phyloP scores from a whole-genome alignment of 92 coral and sea anemone genomes.

The Porites lobata region DNA sequence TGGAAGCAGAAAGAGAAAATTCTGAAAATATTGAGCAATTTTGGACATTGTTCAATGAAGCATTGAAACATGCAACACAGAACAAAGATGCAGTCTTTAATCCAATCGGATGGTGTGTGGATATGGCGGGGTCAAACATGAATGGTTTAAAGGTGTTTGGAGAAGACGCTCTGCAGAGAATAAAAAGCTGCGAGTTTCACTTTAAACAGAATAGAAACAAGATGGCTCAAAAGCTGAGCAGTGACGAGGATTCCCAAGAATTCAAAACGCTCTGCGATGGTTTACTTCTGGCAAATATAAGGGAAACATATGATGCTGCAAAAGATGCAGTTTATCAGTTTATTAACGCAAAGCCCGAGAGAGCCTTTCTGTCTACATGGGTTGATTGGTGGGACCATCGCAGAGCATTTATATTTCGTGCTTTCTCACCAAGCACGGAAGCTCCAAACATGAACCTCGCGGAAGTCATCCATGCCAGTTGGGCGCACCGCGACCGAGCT shows the following conservation, averaged over 20 bases:
- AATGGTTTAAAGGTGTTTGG: constrained; percentile 65
- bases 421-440: constrained; percentile 6
- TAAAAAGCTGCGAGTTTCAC: constrained; percentile 73
- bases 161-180: constrained; percentile 9
- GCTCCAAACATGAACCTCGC: constrained; percentile 35
- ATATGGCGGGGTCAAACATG: constrained; percentile 78
- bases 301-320: constrained; percentile 14
- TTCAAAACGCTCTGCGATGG: constrained; percentile 31
- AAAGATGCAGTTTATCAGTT: constrained; percentile 4
- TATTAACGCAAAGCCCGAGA: constrained; percentile 19
- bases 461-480: constrained; percentile 28
- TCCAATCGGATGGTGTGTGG: constrained; percentile 76
- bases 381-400: constrained; percentile 21
- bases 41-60: constrained; percentile 67
- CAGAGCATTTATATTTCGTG: constrained; percentile 29
- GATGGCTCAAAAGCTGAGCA: constrained; percentile 3
- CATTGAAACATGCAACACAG: constrained; percentile 38
- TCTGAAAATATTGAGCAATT: constrained; percentile 54
- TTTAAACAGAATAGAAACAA: constrained; percentile 69
- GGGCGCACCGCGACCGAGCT: constrained; percentile 15
- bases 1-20: constrained; percentile 49
- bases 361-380: constrained; percentile 18
- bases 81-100: constrained; percentile 28
- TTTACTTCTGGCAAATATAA: constrained; percentile 1
- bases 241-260: constrained; percentile 3